Evolutionary conservation across 1,140 invertebrate genomes (phyloP), one percentile per base, ranked within the genome.

Genomic region (Leptinotarsa texana): DNA sequence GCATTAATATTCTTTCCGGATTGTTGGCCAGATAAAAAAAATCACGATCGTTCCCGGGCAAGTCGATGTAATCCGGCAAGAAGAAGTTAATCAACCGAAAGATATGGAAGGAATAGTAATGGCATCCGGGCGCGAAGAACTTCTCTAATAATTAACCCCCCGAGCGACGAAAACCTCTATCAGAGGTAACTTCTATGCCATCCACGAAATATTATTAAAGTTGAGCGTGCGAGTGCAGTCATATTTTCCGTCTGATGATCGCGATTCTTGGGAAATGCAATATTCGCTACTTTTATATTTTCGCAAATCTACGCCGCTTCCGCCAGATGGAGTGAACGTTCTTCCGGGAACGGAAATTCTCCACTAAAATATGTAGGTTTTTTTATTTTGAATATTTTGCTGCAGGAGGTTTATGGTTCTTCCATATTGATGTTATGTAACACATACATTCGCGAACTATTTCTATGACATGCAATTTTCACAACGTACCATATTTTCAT

Each of bases 161-260:
- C 18, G 18, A 24, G 47, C 69, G 47, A 18, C n/a, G 49, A 70
- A 70, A 70, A 70, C 13, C 48, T 49, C 49, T 18, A 70, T 70
- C 69, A 70, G 48, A 70, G 69, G 69, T 70, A 70, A 49, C 33
- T 49, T 70, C 48, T 47, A 49, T 70, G 69, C 69, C 42, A 57
- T 70, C 48, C 69, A 70, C 69, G 69, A 70, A 70, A 70, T 70
- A 70, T 70, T 57, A 57, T 57, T 70, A 70, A 70, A 70, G 47
- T 70, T 42, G 69, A 18, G 69, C 47, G 69, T 70, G 48, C 49
- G 69, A 49, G 47, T 70, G 69, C 69, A 70, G 69, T 70, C 17
- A 70, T 70, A 70, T 70, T 70, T 57, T 57, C 69, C 11, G 69
- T 70, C 33, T 70, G 69, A 70, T 70, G 48, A 18, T 70, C 69